Conservation (phyloP, 1,140 invertebrate genomes). For the Glossosoma conforme region DNA sequence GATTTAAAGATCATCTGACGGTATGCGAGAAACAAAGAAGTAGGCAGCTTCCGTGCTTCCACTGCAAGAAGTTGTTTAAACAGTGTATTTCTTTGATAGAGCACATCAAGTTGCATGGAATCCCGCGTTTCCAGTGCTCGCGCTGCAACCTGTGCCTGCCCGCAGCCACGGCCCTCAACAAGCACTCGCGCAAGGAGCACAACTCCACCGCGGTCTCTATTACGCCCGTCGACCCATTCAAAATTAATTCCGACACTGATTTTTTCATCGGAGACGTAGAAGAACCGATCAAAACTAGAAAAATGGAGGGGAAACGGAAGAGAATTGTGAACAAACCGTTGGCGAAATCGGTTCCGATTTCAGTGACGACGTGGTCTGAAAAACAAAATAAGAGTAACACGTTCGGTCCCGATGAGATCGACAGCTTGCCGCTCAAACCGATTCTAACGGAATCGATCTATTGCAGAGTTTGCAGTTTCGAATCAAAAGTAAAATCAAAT, state of each 20-base stretch:
- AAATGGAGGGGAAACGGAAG: too few species aligned
- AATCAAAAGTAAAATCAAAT: constrained; percentile 70
- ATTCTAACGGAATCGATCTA: constrained; percentile 59
- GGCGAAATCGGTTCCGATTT: too few species aligned
- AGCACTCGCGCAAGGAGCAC: constrained; percentile 56
- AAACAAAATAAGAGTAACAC: constrained; percentile 40
- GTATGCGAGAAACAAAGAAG: constrained; percentile 36
- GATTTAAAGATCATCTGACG: constrained; percentile 48
- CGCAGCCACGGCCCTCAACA: constrained; percentile 36
- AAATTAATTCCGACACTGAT: constrained; percentile 47
- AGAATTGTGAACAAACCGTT: too few species aligned
- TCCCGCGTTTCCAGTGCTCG: constrained; percentile 36
- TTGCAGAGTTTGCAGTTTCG: constrained; percentile 63
- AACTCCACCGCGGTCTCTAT: constrained; percentile 41
- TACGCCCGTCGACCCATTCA: constrained; percentile 49
- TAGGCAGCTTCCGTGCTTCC: constrained; percentile 42
- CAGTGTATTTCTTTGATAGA: constrained; percentile 32
- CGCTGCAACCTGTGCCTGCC: constrained; percentile 18
- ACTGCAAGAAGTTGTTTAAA: constrained; percentile 51
- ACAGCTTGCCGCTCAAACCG: constrained; percentile 57
- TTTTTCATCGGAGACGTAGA: constrained; percentile 52
- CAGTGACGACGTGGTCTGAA: too few species aligned
- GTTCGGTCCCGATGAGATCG: constrained; percentile 57
- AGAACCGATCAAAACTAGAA: too few species aligned
- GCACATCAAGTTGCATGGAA: constrained; percentile 42